Evolutionary conservation across 2,797 vertebrate species (phyloP), one percentile per base, ranked within the genome.

Genomic region (Helarctos malayanus): DNA sequence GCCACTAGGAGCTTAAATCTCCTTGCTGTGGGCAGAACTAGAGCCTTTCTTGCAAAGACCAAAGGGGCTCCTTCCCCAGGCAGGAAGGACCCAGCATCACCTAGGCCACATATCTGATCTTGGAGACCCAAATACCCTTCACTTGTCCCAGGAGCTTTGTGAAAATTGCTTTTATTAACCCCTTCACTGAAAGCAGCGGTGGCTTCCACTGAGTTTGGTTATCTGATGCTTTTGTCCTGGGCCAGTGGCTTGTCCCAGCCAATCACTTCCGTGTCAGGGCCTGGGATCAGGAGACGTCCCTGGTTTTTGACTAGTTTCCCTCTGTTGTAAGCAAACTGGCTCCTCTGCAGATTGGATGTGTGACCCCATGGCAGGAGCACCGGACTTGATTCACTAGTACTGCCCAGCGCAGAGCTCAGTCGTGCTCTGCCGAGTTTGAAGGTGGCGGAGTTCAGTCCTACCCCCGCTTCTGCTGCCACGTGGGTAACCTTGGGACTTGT

Each of bases 371-470:
- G 45, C 88, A 52, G 52, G 45, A 69, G 32, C 49, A 49, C 45
- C 0, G 2, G 49, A 9, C 73, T 82, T 25, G 23, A 35, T 13
- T 85, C 35, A 16, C 32, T 16, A 23, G 19, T 12, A 7, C 41
- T 14, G 12, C 18, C 3, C 21, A 10, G 12, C 10, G 25, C n/a
- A 1, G 49, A 69, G 1, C 5, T 18, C 49, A 5, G 10, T 47
- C 9, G 38, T 2, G 35, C 5, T 25, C 29, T 16, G 38, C 49
- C 9, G 1, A 15, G 52, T 3, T 16, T 3, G 0, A 81, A 73
- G 7, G 27, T 11, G 0, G 4, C 2, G 0, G 54, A 41, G 32
- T 8, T 75, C 38, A n/a, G 16, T 21, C 54, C 15, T 47, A 14
- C 12, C 23, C 47, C 49, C 25, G 82, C 69, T 52, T 27, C 54